Evolutionary conservation across 1,140 invertebrate species (phyloP), one percentile per base, ranked within the genome.

Genomic region (Drosophila auraria): DNA sequence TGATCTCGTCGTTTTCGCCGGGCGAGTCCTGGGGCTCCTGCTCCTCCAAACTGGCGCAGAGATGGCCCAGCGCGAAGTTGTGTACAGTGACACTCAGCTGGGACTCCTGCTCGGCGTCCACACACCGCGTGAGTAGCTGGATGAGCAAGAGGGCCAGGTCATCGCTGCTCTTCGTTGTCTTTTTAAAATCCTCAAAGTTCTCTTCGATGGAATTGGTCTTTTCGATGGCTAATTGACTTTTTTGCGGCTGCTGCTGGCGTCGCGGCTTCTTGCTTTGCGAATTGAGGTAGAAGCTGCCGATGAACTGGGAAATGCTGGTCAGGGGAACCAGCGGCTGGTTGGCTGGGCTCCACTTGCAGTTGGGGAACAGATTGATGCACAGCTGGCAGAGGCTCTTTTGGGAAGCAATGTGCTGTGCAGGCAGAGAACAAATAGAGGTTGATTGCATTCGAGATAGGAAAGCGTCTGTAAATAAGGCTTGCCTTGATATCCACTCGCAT

Each of bases 351-450:
- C 91, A 92, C 45, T 78, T 87, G 66, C 91, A 91, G 40, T 92
- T 91, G 51, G 91, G 91, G 27, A 92, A 92, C 44, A 92, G 59
- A 63, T 92, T 92, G 17, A 92, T 92, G 57, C 91, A 92, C 45
- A 92, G 36, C 56, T 91, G 92, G 49, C 91, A 92, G 5, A 92
- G 79, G 51, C 86, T 91, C 57, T 91, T 91, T 64, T 91, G 91
- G 7, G 91, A 92, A 27, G 91, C 91, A 63, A 92, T 91, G 38
- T 91, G 82, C 91, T 92, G 54, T 11, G 69, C 17, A 3, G 38
- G 4, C 0, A 50, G 2, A 20, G 20, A 20, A 20, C 0, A 20
- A 20, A 20, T 20, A 20, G 20, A 20, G 20, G 20, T 20, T 20
- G 20, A 20, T 20, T 20, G 20, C 20, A 20, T 20, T 1, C 20